Conservation (phyloP, 2,888 invertebrate species). For the Diaperis boleti region DNA sequence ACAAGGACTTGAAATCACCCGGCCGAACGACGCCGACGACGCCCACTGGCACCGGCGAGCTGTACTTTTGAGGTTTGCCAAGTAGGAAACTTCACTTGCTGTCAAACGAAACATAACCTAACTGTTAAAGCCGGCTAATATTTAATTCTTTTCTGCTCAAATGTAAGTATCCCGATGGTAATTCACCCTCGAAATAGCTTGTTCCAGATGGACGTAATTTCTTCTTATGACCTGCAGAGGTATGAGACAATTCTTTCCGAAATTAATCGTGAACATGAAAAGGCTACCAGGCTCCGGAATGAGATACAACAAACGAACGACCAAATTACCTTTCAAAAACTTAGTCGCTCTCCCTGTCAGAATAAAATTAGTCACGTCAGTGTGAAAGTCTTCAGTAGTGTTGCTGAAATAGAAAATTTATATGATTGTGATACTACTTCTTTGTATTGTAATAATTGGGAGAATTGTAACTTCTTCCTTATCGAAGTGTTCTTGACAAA, state of each 20-base stretch:
- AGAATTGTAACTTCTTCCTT: conserved; percentile 57
- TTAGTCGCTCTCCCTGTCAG: conserved; percentile 47
- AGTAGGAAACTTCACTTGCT: background rate
- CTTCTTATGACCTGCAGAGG: conserved; percentile 48
- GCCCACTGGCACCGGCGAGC: conserved; percentile 4
- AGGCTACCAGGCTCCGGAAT: conserved; percentile 50
- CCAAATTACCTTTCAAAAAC: conserved; percentile 51
- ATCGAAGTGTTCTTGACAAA: conserved; percentile 58
- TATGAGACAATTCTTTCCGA: conserved; percentile 56
- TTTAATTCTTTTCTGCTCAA: conserved; percentile 5
- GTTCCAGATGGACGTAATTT: conserved; percentile 52
- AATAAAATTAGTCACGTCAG: conserved; percentile 55
- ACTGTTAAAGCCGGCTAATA: conserved; percentile 4
- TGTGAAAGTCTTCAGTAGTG: conserved; percentile 58
- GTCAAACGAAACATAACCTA: conserved; percentile 12
- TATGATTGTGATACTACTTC: conserved; percentile 54
- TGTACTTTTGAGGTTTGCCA: background rate
- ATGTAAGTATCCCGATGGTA: background rate
- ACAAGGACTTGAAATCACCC: conserved; percentile 46
- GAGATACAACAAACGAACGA: conserved; percentile 53
- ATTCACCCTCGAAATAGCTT: too few relatives aligned
- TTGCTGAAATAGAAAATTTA: conserved; percentile 54
- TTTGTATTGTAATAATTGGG: too few relatives aligned
- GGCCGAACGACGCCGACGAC: background rate
- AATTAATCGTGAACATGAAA: conserved; percentile 57